Evolutionary conservation across 2,888 invertebrate species (phyloP).

Genomic region (Kryphioiulus occultus): DNA sequence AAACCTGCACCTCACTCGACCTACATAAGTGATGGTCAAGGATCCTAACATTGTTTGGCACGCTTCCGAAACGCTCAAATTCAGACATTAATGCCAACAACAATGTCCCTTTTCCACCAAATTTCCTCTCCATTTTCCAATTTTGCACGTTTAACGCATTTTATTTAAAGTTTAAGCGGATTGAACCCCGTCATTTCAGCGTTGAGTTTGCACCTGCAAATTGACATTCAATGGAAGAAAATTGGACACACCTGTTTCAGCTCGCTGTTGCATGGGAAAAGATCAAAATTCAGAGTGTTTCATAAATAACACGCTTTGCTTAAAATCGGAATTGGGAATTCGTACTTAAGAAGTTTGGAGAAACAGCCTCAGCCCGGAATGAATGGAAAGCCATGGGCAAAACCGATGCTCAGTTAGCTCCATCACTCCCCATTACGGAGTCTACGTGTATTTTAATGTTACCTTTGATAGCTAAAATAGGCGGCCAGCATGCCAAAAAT

Average conservation of each 20-base stretch:
- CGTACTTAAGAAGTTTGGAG: no score
- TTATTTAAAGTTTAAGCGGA: neutral
- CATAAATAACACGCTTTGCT: neutral
- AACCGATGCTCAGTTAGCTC: no score
- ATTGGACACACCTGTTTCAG: neutral
- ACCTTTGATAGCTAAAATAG: neutral
- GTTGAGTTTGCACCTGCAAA: neutral
- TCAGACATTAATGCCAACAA: neutral
- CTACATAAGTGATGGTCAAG: neutral
- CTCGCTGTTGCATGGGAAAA: neutral
- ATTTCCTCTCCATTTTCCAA: neutral
- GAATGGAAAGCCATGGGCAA: no score
- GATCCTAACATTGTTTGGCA: neutral
- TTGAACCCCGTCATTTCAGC: neutral
- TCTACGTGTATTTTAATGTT: no score
- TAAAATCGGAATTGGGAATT: neutral
- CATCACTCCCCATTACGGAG: no score
- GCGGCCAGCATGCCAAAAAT: neutral
- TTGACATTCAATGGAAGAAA: neutral
- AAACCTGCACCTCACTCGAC: neutral
- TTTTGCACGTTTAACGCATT: neutral
- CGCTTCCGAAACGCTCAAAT: neutral
- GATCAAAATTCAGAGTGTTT: neutral
- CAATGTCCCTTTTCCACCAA: slow-evolving; percentile 7
- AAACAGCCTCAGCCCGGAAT: no score